Evolutionary conservation across 2,113 vertebrate genomes (phyloP).

Genomic region (Mobula hypostoma): DNA sequence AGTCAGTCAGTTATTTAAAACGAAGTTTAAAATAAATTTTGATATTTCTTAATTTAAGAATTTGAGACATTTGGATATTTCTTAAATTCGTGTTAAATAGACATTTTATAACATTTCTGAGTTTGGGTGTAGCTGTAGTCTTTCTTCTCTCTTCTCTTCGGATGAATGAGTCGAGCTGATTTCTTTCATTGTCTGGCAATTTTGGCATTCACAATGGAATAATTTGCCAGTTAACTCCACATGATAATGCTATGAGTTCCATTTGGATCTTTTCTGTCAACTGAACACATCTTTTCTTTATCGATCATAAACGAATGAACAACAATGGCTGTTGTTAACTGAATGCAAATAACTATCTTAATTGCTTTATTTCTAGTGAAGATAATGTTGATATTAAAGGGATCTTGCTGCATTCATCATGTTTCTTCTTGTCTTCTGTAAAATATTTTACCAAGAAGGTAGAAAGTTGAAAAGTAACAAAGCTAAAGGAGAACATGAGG

Average conservation of each 20-base stretch:
- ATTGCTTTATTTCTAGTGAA: not conserved
- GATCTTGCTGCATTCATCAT: not conserved
- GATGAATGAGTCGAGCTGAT: not conserved
- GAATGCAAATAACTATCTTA: not conserved
- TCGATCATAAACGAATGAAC: not conserved
- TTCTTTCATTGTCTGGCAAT: not conserved
- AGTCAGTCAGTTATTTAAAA: not conserved
- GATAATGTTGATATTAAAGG: not conserved
- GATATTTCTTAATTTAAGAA: not conserved
- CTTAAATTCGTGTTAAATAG: not conserved
- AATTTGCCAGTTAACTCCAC: too few species aligned
- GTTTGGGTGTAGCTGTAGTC: not conserved
- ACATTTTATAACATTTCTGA: not conserved
- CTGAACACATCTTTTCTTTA: not conserved
- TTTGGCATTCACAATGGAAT: not conserved
- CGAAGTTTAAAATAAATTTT: not conserved
- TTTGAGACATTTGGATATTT: not conserved
- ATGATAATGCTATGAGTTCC: too few species aligned
- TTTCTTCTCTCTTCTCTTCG: not conserved
- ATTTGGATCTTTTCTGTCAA: too few species aligned
- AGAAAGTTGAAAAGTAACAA: not conserved
- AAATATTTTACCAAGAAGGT: not conserved
- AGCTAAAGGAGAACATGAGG: not conserved
- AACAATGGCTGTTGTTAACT: not conserved
- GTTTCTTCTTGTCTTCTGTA: not conserved